phyloP scores from a whole-genome alignment of 1,140 invertebrate genomes.

The Apis mellifera region DNA sequence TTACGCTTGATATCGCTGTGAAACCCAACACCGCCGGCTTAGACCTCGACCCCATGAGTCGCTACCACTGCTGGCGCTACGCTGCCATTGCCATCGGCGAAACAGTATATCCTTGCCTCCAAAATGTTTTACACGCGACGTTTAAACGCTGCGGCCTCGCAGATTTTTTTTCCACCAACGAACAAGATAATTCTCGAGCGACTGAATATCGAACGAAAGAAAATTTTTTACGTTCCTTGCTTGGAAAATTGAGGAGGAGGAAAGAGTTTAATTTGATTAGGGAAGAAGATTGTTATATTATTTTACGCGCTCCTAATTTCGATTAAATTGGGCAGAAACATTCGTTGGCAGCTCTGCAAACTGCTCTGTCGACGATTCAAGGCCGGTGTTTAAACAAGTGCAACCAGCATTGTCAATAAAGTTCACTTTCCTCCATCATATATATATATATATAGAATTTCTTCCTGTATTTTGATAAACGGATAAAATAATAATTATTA shows the following conservation, averaged over 20 bases:
- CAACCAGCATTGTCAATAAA: neutral
- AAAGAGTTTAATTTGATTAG: too few species aligned
- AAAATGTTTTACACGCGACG: slow-evolving; percentile 11
- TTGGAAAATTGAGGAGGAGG: too few species aligned
- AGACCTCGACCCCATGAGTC: slow-evolving; percentile 64
- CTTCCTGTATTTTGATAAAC: neutral
- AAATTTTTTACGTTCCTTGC: too few species aligned
- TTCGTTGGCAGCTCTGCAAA: neutral
- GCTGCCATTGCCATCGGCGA: slow-evolving; percentile 24
- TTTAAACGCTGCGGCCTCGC: neutral
- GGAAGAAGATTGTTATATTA: too few species aligned
- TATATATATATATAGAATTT: neutral
- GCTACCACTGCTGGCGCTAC: slow-evolving; percentile 54
- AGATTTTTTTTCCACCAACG: neutral
- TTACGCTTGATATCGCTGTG: slow-evolving; percentile 67
- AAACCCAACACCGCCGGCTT: slow-evolving; percentile 67
- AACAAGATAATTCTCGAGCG: neutral
- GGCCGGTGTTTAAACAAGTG: slow-evolving; percentile 27
- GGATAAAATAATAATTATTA: neutral
- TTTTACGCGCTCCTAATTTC: neutral
- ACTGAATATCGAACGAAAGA: too few species aligned
- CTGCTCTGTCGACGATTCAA: slow-evolving; percentile 11
- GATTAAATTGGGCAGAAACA: slow-evolving; percentile 1
- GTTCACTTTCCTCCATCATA: slow-evolving; percentile 1
- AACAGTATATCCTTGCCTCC: slow-evolving; percentile 46